A percentile compares a stretch with the other conserved stretches of the same genome.
Evolutionary conservation across 2,888 invertebrate genomes (phyloP).

Genomic region (Phengaris alcon): DNA sequence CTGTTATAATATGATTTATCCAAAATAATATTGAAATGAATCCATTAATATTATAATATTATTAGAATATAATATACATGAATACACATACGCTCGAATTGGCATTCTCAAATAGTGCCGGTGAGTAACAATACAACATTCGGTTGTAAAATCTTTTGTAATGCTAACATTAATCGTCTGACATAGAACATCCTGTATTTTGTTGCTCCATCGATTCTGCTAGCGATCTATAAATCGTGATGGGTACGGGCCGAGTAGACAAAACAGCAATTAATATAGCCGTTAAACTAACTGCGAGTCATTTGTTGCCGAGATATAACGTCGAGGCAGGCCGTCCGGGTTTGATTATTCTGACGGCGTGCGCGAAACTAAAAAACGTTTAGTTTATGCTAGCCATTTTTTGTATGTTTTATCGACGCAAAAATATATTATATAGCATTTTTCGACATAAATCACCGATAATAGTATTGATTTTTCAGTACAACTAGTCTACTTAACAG

Average conservation of each 20-base stretch:
- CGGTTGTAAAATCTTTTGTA: constrained; percentile 16
- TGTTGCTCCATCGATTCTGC: constrained; percentile 32
- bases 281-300: constrained; percentile 64
- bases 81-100: background rate
- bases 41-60: too few relatives aligned
- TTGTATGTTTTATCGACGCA: background rate
- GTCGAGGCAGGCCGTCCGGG: constrained; percentile 31
- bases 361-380: background rate
- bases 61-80: too few relatives aligned
- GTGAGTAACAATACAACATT: constrained; percentile 12
- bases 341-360: constrained; percentile 24
- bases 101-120: background rate
- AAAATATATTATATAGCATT: background rate
- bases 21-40: too few relatives aligned
- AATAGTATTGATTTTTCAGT: background rate
- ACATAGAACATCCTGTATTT: constrained; percentile 21
- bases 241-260: constrained; percentile 52
- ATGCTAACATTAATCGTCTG: constrained; percentile 19
- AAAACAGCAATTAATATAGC: constrained; percentile 72
- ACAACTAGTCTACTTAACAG: background rate
- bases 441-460: background rate
- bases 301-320: constrained; percentile 60
- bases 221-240: constrained; percentile 47
- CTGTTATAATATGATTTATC: too few relatives aligned
- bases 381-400: background rate